A percentile compares a stretch with the other conserved stretches of the same genome.
Conservation (phyloP, 2,113 vertebrate genomes). For the Neogobius melanostomus region DNA sequence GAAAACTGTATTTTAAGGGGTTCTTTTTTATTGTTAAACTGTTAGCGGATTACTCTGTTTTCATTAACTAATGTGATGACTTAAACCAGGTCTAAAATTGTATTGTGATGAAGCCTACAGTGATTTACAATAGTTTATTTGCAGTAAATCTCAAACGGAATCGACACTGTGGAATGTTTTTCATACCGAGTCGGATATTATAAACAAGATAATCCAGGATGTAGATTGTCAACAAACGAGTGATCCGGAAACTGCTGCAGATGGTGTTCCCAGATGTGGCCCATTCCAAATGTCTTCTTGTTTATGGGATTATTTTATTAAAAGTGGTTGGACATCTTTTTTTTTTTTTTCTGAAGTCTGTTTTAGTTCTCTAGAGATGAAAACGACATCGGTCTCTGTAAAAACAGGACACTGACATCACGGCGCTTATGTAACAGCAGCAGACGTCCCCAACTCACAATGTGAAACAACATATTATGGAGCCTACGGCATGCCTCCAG, state of each 20-base stretch:
- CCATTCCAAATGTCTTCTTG: background rate
- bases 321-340: constrained; percentile 18
- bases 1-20: too few relatives aligned
- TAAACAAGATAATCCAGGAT: background rate
- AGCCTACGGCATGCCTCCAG: background rate
- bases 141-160: too few relatives aligned
- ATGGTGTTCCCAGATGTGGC: constrained; percentile 2
- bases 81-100: too few relatives aligned
- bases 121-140: too few relatives aligned
- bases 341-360: background rate
- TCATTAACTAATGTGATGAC: too few relatives aligned
- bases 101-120: too few relatives aligned
- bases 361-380: constrained; percentile 43
- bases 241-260: background rate
- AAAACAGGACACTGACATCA: constrained; percentile 52
- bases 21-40: too few relatives aligned
- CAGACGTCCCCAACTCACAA: constrained; percentile 16
- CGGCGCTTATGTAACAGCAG: constrained; percentile 46
- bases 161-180: too few relatives aligned
- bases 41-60: too few relatives aligned
- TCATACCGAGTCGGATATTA: background rate
- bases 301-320: background rate
- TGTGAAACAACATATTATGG: background rate
- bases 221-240: background rate
- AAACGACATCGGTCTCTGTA: constrained; percentile 34